A percentile compares a stretch with the other conserved stretches of the same genome.
Conservation (phyloP, 2,113 vertebrate species). For the Ancistrus triradiatus region DNA sequence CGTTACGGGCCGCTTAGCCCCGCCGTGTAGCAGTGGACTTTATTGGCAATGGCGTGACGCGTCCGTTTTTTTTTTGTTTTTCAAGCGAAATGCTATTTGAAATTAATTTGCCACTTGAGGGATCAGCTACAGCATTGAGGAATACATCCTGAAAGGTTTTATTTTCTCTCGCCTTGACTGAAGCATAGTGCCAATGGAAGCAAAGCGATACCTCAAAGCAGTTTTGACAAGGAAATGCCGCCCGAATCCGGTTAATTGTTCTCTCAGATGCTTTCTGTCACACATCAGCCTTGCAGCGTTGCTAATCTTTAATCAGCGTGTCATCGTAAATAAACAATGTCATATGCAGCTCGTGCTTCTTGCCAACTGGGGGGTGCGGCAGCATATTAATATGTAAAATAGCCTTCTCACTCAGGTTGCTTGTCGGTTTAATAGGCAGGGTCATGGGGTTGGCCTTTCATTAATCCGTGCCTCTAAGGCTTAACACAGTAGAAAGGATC, state of each 20-base stretch:
- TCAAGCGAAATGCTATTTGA: constrained; percentile 20
- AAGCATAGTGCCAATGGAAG: not conserved
- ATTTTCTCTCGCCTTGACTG: constrained; percentile 14
- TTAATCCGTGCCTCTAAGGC: constrained; percentile 17
- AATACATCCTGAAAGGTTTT: constrained; percentile 14
- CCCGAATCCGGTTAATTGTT: constrained; percentile 18
- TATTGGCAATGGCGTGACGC: not conserved
- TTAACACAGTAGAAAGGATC: not conserved
- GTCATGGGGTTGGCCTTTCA: constrained; percentile 16
- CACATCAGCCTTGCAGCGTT: constrained; percentile 13
- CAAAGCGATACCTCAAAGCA: constrained; percentile 26
- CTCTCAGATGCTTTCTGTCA: constrained; percentile 11
- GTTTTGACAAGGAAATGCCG: constrained; percentile 26
- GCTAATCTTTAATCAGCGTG: constrained; percentile 29
- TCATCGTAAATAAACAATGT: constrained; percentile 23
- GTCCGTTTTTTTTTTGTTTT: constrained; percentile 17
- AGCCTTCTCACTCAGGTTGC: constrained; percentile 12
- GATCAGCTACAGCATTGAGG: constrained; percentile 12
- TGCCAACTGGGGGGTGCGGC: constrained; percentile 1
- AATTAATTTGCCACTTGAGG: constrained; percentile 39
- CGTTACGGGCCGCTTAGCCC: not conserved
- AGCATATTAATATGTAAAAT: constrained; percentile 32
- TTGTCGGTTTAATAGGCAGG: constrained; percentile 13
- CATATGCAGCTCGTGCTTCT: constrained; percentile 1
- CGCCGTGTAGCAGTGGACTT: constrained; percentile 7